phyloP scores from a whole-genome alignment of 2,888 invertebrate genomes.

The Entomobrya proxima region DNA sequence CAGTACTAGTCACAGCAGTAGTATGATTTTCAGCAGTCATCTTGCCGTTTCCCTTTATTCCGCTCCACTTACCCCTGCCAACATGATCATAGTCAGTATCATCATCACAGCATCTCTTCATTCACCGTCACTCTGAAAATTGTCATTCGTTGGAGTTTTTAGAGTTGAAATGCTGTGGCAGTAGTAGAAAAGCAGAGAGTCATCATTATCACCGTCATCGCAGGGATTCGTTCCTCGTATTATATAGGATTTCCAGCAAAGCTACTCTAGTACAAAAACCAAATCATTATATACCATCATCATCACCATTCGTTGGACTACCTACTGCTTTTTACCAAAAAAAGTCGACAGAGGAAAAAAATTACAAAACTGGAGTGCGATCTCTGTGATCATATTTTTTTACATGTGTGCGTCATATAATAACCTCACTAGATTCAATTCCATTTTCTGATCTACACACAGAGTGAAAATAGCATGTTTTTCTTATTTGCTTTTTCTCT shows the following conservation, averaged over 20 bases:
- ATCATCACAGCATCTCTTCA: background rate
- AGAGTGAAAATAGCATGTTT: background rate
- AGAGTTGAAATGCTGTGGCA: background rate
- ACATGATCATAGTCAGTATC: background rate
- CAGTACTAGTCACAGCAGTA: background rate
- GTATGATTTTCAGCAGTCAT: constrained; percentile 27
- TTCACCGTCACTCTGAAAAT: background rate
- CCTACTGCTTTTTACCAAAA: background rate
- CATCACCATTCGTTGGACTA: background rate
- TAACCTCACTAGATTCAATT: background rate
- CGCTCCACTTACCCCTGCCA: background rate
- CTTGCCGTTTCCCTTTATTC: constrained; percentile 20
- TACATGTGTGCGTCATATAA: background rate
- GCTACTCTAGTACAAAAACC: background rate
- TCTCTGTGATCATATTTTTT: constrained; percentile 10
- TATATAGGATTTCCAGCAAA: background rate
- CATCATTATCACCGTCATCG: background rate
- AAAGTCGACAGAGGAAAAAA: background rate
- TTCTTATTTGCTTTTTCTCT: background rate
- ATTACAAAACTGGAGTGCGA: background rate
- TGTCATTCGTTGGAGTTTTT: no score
- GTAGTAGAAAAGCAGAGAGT: background rate
- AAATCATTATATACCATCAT: background rate
- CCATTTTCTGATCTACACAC: background rate
- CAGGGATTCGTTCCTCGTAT: constrained; percentile 11